Evolutionary conservation across 2,888 invertebrate genomes (phyloP).

Genomic region (Oegoconia quadripuncta): DNA sequence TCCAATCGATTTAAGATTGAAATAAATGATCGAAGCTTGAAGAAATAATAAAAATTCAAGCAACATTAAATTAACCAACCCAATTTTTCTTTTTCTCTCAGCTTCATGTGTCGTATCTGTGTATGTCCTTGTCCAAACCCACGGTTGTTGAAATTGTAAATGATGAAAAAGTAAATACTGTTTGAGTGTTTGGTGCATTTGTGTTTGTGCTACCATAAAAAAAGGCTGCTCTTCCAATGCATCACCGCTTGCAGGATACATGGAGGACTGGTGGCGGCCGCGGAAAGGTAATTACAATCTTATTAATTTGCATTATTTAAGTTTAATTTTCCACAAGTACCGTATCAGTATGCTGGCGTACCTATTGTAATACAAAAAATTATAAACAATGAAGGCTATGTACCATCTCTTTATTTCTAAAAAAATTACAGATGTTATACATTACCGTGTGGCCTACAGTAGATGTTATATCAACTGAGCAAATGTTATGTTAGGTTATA

Average conservation of each 20-base stretch:
- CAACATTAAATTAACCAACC: constrained; percentile 23
- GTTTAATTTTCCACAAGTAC: constrained; percentile 22
- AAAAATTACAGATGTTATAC: too few species aligned
- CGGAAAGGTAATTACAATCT: constrained; percentile 91
- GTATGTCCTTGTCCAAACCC: not conserved
- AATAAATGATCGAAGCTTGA: not conserved
- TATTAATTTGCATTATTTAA: constrained; percentile 52
- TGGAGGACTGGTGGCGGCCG: constrained; percentile 99
- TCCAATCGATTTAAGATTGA: not conserved
- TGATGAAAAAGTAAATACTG: constrained; percentile 70
- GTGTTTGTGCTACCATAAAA: constrained; percentile 80
- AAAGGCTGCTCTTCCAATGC: constrained; percentile 86
- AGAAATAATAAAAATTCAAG: constrained; percentile 23
- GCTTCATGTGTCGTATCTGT: constrained; percentile 35
- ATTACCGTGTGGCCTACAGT: too few species aligned
- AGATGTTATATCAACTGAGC: too few species aligned
- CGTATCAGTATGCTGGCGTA: too few species aligned
- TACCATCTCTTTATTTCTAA: too few species aligned
- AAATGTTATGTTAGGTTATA: too few species aligned
- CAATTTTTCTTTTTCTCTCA: constrained; percentile 27
- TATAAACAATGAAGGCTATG: too few species aligned
- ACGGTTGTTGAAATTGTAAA: constrained; percentile 9
- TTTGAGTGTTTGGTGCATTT: constrained; percentile 73
- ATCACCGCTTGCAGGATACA: constrained; percentile 97
- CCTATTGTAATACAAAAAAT: too few species aligned